These are phyloP conservation scores for Drosophila biarmipes DNA, from an alignment of 1,140 invertebrate species.

Conservation along the genomic window DNA sequence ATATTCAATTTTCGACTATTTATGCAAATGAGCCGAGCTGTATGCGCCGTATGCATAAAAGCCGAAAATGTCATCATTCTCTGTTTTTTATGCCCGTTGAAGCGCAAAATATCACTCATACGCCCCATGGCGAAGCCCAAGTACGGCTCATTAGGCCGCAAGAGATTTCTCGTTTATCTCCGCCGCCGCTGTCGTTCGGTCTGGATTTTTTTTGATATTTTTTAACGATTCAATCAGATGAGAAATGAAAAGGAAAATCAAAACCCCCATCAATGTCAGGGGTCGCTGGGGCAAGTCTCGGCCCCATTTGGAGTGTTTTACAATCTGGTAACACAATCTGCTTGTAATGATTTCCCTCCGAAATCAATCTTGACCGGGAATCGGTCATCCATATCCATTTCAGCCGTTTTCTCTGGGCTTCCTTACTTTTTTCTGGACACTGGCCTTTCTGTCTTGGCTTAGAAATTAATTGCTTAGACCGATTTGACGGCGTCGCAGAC, in stretches of 20 bases:
- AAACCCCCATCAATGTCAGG: constrained; percentile 79
- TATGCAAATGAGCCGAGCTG: constrained; percentile 72
- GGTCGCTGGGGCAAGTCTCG: constrained; percentile 7
- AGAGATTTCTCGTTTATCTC: constrained; percentile 45
- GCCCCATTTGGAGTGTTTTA: constrained; percentile 62
- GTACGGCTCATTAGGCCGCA: constrained; percentile 70
- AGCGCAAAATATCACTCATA: constrained; percentile 80
- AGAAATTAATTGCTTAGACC: constrained; percentile 55
- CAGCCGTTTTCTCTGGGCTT: constrained; percentile 37
- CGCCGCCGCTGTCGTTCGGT: constrained; percentile 1
- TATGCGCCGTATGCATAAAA: constrained; percentile 77
- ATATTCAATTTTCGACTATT: constrained; percentile 82
- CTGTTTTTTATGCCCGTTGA: constrained; percentile 45
- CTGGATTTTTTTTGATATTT: constrained; percentile 51
- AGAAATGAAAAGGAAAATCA: constrained; percentile 76
- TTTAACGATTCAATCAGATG: constrained; percentile 79
- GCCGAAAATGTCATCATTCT: constrained; percentile 74
- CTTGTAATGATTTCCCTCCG: constrained; percentile 36
- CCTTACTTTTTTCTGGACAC: neutral
- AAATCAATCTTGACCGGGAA: constrained; percentile 69
- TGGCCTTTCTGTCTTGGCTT: constrained; percentile 3
- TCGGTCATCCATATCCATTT: constrained; percentile 69
- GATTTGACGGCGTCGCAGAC: constrained; percentile 43
- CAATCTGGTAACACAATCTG: constrained; percentile 76
- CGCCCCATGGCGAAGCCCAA: constrained; percentile 61